A percentile compares a stretch with the other conserved stretches of the same genome.
phyloP scores from a whole-genome alignment of 2,888 invertebrate species.

The Eupithecia subfuscata region DNA sequence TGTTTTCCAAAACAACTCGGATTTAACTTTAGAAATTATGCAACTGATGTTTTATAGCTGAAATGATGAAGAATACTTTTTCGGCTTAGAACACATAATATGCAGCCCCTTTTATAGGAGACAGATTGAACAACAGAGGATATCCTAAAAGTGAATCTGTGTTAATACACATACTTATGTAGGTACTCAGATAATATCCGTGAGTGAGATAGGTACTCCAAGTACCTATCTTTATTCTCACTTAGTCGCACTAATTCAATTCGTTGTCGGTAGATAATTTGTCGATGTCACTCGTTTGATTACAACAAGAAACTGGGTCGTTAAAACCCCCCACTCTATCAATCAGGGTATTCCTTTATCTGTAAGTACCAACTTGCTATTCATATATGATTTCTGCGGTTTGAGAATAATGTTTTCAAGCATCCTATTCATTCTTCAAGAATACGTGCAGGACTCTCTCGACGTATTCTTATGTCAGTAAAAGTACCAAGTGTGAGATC shows the following conservation, averaged over 20 bases:
- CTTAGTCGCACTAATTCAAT: conserved; percentile 59
- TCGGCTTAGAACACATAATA: background rate
- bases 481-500: conserved; percentile 1
- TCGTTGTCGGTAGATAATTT: conserved; percentile 59
- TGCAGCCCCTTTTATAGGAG: background rate
- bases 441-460: conserved; percentile 2
- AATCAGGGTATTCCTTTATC: conserved; percentile 44
- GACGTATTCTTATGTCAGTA: conserved; percentile 7
- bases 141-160: conserved; percentile 3
- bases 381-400: conserved; percentile 3
- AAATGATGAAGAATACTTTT: conserved; percentile 12
- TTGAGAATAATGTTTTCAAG: conserved; percentile 11
- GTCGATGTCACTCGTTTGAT: conserved; percentile 53
- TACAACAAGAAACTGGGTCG: conserved; percentile 40
- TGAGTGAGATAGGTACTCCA: background rate
- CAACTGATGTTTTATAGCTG: conserved; percentile 49
- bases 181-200: background rate
- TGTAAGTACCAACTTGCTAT: conserved; percentile 13
- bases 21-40: conserved; percentile 71
- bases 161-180: background rate
- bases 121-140: background rate
- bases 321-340: conserved; percentile 48
- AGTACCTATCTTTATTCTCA: conserved; percentile 27
- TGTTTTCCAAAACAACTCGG: conserved; percentile 65
- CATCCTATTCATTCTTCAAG: conserved; percentile 16